Conservation (phyloP, 2,797 vertebrate genomes). For the Bradypodion ventrale region DNA sequence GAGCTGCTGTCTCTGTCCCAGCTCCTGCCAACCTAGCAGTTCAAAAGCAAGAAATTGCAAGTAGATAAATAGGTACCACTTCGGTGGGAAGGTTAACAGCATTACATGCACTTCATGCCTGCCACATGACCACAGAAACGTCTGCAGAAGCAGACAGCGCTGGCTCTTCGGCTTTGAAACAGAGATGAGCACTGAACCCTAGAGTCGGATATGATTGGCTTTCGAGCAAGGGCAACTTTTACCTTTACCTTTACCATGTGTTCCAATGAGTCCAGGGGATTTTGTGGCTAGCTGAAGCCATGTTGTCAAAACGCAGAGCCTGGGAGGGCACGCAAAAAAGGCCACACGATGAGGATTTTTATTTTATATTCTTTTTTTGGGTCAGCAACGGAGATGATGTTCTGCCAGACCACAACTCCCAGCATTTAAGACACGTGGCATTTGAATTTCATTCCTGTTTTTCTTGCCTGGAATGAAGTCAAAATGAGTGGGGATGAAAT, state of each 20-base stretch:
- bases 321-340: background rate
- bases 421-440: conserved; percentile 60
- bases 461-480: conserved; percentile 50
- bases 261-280: background rate
- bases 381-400: conserved; percentile 1
- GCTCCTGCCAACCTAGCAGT: too few relatives aligned
- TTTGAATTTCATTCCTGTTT: conserved; percentile 6
- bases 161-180: too few relatives aligned
- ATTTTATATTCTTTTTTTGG: background rate
- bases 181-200: too few relatives aligned
- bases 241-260: background rate
- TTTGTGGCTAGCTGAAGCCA: background rate
- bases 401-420: conserved; percentile 24
- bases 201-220: too few relatives aligned
- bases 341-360: background rate
- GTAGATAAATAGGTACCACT: too few relatives aligned
- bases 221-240: too few relatives aligned
- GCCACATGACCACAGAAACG: too few relatives aligned
- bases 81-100: too few relatives aligned
- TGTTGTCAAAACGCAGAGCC: background rate
- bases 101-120: too few relatives aligned
- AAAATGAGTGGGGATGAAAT: background rate
- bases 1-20: too few relatives aligned
- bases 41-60: too few relatives aligned
- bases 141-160: too few relatives aligned